These are phyloP conservation scores for Dorcus parallelipipedus DNA, from an alignment of 2,888 invertebrate species.

Conservation along the genomic window DNA sequence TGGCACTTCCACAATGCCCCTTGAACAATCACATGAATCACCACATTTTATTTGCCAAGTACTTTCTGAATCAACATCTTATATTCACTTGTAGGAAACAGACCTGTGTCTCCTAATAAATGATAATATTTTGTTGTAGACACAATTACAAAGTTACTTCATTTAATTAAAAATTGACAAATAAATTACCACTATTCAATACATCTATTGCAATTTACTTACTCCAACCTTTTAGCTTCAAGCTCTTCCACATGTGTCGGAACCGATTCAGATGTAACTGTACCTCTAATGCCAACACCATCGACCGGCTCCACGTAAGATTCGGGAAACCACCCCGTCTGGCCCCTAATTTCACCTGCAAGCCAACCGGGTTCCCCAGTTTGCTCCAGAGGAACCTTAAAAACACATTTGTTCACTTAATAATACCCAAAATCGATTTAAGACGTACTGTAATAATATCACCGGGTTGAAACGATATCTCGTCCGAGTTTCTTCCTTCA, in stretches of 20 bases:
- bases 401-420: not conserved
- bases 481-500: constrained; percentile 86
- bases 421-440: not conserved
- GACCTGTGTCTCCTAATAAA: not conserved
- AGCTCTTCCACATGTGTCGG: constrained; percentile 26
- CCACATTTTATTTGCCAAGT: too few species aligned
- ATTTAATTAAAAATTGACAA: too few species aligned
- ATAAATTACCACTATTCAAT: too few species aligned
- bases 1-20: constrained; percentile 73
- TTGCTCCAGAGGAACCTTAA: constrained; percentile 67
- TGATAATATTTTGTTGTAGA: not conserved
- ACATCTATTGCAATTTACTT: constrained; percentile 33
- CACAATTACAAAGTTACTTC: too few species aligned
- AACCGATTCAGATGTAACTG: constrained; percentile 19
- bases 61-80: too few species aligned
- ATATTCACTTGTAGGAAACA: not conserved
- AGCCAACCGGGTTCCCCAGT: constrained; percentile 97
- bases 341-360: constrained; percentile 86
- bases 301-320: constrained; percentile 84
- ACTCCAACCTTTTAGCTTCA: constrained; percentile 52
- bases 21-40: constrained; percentile 34
- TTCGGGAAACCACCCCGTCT: constrained; percentile 95
- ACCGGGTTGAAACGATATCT: constrained; percentile 89
- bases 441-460: constrained; percentile 78
- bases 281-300: constrained; percentile 44